Evolutionary conservation across 2,888 invertebrate genomes (phyloP), one percentile per base, ranked within the genome.

Genomic region (Macropis europaea): DNA sequence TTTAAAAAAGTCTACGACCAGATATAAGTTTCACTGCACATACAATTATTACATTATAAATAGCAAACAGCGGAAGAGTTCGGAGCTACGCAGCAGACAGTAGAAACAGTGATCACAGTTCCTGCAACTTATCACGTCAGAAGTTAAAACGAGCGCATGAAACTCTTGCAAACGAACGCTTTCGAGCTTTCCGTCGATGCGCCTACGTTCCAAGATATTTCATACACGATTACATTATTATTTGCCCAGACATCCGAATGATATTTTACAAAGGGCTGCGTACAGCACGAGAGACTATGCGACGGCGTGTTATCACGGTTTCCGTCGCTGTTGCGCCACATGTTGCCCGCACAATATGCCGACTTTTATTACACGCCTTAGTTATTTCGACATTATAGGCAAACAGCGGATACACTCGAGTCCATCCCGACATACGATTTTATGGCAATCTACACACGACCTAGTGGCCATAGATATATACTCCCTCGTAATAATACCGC

Each of bases 381-480:
- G 38, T 38, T 43, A 50, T 50, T 64, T 45, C 32, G 24, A 22
- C 50, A 45, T 50, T 48, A 30, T 48, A 30, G 48, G 43, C 63
- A 56, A n/a, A 68, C 54, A 22, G 13, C 7, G n/a, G 7, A 38
- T 36, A 24, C 59, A 64, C 42, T 42, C 15, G 22, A 17, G 9
- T 45, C 11, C 30, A 15, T 26, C 28, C 9, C 28, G 24, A 17
- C 28, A 26, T 11, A 32, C 43, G 19, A 47, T 28, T 54, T 63
- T 63, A 24, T 7, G 42, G 54, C 42, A 9, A 30, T 54, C 48
- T 5, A 4, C 7, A 6, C 40, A 30, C 9, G 2, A 32, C 19
- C 53, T 26, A 6, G 11, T 17, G 22, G 28, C 11, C 17, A 11
- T 30, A 32, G 43, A 43, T 34, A 38, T 19, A 45, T 15, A 53